Evolutionary conservation across 2,797 vertebrate genomes (phyloP).

Genomic region (Cephalopachus bancanus): DNA sequence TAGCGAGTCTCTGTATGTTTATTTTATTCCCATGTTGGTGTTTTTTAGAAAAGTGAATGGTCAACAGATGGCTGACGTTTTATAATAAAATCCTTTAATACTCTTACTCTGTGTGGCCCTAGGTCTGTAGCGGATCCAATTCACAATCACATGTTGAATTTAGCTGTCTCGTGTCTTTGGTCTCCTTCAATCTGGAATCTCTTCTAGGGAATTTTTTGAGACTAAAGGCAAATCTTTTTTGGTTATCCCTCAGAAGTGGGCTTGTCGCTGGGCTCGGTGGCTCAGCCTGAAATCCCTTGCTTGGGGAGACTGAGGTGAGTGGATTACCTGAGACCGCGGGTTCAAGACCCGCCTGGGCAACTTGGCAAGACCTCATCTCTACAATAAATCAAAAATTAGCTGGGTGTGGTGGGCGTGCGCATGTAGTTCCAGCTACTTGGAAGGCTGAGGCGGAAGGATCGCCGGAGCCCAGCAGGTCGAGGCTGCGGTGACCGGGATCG

Average conservation of each 20-base stretch:
- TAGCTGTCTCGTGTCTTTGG: neutral
- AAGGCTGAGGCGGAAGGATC: too few relatives aligned
- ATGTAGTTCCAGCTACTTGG: too few relatives aligned
- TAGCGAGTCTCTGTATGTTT: neutral
- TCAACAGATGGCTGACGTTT: constrained; percentile 64
- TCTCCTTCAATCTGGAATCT: neutral
- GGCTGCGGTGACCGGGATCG: too few relatives aligned
- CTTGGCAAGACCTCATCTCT: too few relatives aligned
- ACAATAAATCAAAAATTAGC: too few relatives aligned
- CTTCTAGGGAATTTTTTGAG: neutral
- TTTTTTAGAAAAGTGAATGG: constrained; percentile 62
- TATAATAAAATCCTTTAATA: constrained; percentile 69
- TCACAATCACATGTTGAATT: neutral
- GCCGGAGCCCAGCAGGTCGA: too few relatives aligned
- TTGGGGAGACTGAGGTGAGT: too few relatives aligned
- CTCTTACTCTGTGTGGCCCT: neutral
- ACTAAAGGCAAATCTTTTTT: neutral
- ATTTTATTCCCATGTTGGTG: neutral
- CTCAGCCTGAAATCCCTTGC: too few relatives aligned
- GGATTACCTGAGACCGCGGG: too few relatives aligned
- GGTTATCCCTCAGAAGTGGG: neutral
- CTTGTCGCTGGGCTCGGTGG: too few relatives aligned
- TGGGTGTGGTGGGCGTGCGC: too few relatives aligned
- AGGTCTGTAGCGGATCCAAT: neutral
- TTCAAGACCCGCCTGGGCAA: too few relatives aligned